Evolutionary conservation across 2,888 invertebrate species (phyloP).

Genomic region (Vannuccia rotundouncinata): DNA sequence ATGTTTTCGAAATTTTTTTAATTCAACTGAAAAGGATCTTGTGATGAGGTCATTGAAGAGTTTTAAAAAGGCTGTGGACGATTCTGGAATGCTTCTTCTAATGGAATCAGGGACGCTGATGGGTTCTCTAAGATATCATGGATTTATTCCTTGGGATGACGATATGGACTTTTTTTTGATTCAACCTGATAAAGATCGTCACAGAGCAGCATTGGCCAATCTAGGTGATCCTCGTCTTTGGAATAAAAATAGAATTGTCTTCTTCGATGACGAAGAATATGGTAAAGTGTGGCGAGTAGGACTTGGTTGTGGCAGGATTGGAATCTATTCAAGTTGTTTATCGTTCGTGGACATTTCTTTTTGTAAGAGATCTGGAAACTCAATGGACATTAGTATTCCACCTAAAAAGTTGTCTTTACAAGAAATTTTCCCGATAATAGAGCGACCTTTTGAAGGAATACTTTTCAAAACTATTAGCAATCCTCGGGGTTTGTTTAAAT

Average conservation of each 20-base stretch:
- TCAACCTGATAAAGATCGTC: neutral
- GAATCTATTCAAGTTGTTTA: neutral
- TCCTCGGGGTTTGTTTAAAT: neutral
- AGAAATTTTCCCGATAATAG: neutral
- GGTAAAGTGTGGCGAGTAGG: neutral
- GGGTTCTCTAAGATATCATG: neutral
- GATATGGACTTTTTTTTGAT: neutral
- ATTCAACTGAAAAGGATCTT: neutral
- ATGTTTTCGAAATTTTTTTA: neutral
- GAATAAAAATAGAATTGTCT: neutral
- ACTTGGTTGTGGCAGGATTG: neutral
- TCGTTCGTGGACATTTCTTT: neutral
- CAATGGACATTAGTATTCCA: neutral
- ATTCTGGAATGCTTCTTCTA: neutral
- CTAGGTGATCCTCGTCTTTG: neutral
- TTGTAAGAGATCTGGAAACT: neutral
- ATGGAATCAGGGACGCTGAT: neutral
- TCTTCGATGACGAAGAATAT: neutral
- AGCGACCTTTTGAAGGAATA: neutral
- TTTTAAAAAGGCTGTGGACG: neutral
- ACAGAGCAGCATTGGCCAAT: neutral
- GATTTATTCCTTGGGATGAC: neutral
- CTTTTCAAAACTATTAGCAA: neutral
- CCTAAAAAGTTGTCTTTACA: neutral
- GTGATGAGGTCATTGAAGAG: neutral